phyloP scores from a whole-genome alignment of 2,888 invertebrate species.

The Buathra laborator region DNA sequence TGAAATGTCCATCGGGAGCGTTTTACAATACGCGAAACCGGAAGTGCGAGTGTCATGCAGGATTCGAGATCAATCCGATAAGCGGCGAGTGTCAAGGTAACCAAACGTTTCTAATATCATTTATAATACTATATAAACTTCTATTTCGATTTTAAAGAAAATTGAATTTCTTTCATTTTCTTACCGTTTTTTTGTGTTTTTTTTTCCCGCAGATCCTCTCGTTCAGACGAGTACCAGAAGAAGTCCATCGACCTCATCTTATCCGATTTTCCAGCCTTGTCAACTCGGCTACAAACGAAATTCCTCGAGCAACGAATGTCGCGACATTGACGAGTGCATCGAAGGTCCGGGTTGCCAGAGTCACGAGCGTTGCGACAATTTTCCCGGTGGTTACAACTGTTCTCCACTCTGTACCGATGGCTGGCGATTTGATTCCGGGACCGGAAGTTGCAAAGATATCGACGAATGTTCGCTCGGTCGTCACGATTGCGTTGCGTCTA shows the following conservation, averaged over 20 bases:
- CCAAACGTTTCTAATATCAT: too few species aligned
- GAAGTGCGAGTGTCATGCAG: conserved; percentile 50
- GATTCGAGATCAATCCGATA: conserved; percentile 47
- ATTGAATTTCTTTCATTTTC: conserved; percentile 6
- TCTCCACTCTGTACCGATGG: conserved; percentile 77
- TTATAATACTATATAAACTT: too few species aligned
- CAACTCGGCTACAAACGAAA: conserved; percentile 69
- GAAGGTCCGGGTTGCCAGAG: conserved; percentile 80
- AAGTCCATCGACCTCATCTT: background rate
- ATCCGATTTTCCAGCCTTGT: conserved; percentile 29
- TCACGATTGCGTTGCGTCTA: conserved; percentile 77
- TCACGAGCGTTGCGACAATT: conserved; percentile 85
- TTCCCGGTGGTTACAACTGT: conserved; percentile 85
- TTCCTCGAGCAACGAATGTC: conserved; percentile 81
- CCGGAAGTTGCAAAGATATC: conserved; percentile 85
- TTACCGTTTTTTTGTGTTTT: background rate
- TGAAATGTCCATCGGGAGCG: conserved; percentile 49
- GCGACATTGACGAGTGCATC: conserved; percentile 88
- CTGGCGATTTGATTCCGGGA: conserved; percentile 77
- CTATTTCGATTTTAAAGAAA: background rate
- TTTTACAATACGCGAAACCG: conserved; percentile 47
- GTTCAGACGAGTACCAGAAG: conserved; percentile 11
- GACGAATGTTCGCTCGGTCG: conserved; percentile 88
- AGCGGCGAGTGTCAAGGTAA: conserved; percentile 60
- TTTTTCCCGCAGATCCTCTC: conserved; percentile 9